Conservation (phyloP, 2,888 invertebrate genomes). For the Celastrina argiolus region DNA sequence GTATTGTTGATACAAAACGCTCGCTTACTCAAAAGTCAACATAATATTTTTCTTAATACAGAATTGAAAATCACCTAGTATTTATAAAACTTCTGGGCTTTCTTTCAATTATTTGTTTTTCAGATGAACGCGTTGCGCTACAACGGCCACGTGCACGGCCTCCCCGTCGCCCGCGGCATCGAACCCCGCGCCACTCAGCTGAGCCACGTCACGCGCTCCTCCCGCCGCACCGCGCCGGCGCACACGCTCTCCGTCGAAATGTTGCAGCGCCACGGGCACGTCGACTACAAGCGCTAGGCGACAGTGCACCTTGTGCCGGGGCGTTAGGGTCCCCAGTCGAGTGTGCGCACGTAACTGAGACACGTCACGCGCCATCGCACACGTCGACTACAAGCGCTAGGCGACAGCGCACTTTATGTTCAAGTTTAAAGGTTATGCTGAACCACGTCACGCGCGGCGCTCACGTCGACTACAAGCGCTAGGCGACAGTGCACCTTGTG, state of each 20-base stretch:
- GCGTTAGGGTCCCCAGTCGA: neutral
- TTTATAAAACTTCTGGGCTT: neutral
- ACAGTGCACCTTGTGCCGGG: neutral
- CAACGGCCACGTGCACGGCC: constrained; percentile 50
- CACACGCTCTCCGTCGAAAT: constrained; percentile 62
- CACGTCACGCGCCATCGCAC: constrained; percentile 67
- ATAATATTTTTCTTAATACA: too few species aligned
- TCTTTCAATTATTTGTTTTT: neutral
- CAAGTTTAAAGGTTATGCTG: too few species aligned
- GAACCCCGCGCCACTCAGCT: constrained; percentile 60
- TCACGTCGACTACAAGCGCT: constrained; percentile 64
- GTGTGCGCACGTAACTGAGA: constrained; percentile 43
- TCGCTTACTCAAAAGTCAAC: too few species aligned
- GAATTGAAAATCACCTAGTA: neutral
- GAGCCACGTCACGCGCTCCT: constrained; percentile 63
- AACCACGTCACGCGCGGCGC: constrained; percentile 62
- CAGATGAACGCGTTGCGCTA: constrained; percentile 62
- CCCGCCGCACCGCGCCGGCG: constrained; percentile 62
- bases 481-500: constrained; percentile 20
- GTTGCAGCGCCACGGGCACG: constrained; percentile 64
- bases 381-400: constrained; percentile 59
- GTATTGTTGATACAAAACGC: too few species aligned
- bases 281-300: constrained; percentile 54
- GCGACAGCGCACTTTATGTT: neutral
- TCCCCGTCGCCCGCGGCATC: constrained; percentile 41